Evolutionary conservation across 2,888 invertebrate species (phyloP).

Genomic region (Bedellia somnulentella): DNA sequence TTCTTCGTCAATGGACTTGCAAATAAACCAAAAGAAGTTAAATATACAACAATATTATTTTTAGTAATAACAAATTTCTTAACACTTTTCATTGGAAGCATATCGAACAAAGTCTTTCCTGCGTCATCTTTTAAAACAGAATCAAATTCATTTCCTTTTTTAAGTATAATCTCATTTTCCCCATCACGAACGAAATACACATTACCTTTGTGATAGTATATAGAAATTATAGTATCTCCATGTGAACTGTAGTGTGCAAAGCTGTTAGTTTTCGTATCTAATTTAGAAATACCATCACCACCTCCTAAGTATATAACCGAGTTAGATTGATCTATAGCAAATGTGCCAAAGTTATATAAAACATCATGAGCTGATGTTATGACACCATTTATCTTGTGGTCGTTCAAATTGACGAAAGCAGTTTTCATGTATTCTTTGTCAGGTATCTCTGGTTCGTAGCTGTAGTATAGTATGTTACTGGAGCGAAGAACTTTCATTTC

Average conservation of each 20-base stretch:
- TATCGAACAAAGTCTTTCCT: background rate
- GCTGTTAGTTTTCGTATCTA: constrained; percentile 20
- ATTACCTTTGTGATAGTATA: constrained; percentile 32
- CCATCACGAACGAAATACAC: constrained; percentile 29
- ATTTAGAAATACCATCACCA: constrained; percentile 29
- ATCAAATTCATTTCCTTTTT: constrained; percentile 26
- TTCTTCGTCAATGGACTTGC: constrained; percentile 18
- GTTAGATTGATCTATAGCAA: constrained; percentile 38
- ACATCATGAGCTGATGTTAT: constrained; percentile 16
- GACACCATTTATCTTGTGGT: constrained; percentile 16
- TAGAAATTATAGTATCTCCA: constrained; percentile 26
- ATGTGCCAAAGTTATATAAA: constrained; percentile 33
- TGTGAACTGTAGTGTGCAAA: constrained; percentile 29
- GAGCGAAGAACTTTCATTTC: constrained; percentile 28
- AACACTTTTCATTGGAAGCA: constrained; percentile 15
- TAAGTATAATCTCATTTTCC: constrained; percentile 10
- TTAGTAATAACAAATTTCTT: constrained; percentile 35
- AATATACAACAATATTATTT: constrained; percentile 27
- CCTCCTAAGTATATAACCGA: constrained; percentile 35
- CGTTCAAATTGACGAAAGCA: constrained; percentile 29
- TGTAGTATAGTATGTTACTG: constrained; percentile 29
- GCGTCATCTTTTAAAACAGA: constrained; percentile 16
- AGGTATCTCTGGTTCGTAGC: constrained; percentile 32
- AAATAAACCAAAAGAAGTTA: constrained; percentile 28
- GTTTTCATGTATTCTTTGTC: constrained; percentile 38